Conservation (phyloP, 2,888 invertebrate genomes). For the Molanna angustata region DNA sequence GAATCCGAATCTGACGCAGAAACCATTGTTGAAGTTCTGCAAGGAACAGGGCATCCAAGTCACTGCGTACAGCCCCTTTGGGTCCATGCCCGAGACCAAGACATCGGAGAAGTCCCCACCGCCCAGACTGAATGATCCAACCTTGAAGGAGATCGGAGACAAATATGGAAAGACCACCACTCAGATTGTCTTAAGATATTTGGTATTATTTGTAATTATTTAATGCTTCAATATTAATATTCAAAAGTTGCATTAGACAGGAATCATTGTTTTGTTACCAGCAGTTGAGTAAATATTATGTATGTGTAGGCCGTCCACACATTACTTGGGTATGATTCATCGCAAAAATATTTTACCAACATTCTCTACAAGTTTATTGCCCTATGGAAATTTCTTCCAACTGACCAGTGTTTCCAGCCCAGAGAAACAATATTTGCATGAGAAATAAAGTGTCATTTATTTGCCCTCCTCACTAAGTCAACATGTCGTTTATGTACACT, state of each 20-base stretch:
- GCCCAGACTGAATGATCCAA: constrained; percentile 54
- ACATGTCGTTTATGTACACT: too few relatives aligned
- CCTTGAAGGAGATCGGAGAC: constrained; percentile 53
- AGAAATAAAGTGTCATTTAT: too few relatives aligned
- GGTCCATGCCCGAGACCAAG: constrained; percentile 46
- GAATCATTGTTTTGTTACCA: background rate
- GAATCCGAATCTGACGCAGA: constrained; percentile 67
- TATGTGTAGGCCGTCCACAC: too few relatives aligned
- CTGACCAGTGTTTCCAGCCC: too few relatives aligned
- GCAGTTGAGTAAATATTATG: background rate
- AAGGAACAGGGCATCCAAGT: constrained; percentile 63
- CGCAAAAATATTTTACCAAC: too few relatives aligned
- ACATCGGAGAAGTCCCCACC: constrained; percentile 51
- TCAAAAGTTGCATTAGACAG: background rate
- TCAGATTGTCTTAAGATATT: constrained; percentile 63
- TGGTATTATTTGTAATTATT: constrained; percentile 46
- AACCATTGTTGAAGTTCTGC: constrained; percentile 63
- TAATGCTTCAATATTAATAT: background rate
- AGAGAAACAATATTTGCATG: too few relatives aligned
- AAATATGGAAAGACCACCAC: constrained; percentile 64
- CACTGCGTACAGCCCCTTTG: constrained; percentile 73
- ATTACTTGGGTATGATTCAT: too few relatives aligned
- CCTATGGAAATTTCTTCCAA: too few relatives aligned
- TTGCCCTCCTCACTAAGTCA: too few relatives aligned
- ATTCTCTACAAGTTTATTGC: too few relatives aligned